Evolutionary conservation across 2,113 vertebrate genomes (phyloP), one percentile per base, ranked within the genome.

Genomic region (Rhodinocichla rosea): DNA sequence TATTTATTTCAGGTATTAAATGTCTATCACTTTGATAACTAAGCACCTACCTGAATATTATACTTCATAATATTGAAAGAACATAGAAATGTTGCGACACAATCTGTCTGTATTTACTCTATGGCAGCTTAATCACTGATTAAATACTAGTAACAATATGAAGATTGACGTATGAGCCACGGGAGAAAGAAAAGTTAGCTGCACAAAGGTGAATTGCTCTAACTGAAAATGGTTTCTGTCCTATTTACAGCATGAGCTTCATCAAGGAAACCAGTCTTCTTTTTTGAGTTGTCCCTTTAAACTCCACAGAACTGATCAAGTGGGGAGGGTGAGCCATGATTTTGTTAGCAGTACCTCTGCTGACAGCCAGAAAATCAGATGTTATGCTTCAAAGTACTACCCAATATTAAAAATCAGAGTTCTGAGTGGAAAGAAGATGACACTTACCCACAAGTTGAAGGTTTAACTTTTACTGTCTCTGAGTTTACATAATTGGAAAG

Each of bases 11-110:
- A 94, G 85, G 69, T 96, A 93, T 93, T 96, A 95, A 95, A 59
- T 93, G 96, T 84, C 96, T 96, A 89, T 96, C 96, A 96, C 73
- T 90, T 94, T 96, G 93, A 94, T 94, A 97, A 90, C 92, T 95
- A 88, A 90, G 87, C 64, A 95, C 86, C 85, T 93, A 92, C 83
- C 83, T 92, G 89, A 92, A 74, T 84, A 95, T 94, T 83, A 70
- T 39, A 65, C 70, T 94, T 97, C 83, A 91, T 85, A 95, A 95
- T 84, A 93, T 82, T 96, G 92, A 93, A 96, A 70, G 79, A 96
- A 83, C 67, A 81, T 65, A 40, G 33, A 87, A 96, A 80, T 85
- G 83, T 90, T 93, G 90, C 49, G 12, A 88, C 86, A 89, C 83
- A 92, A 50, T 92, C 90, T 95, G 86, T 83, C 74, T 64, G 78